Base-by-base conservation (phyloP, 2,888 invertebrate genomes). In the Shargacucullia verbasci region DNA sequence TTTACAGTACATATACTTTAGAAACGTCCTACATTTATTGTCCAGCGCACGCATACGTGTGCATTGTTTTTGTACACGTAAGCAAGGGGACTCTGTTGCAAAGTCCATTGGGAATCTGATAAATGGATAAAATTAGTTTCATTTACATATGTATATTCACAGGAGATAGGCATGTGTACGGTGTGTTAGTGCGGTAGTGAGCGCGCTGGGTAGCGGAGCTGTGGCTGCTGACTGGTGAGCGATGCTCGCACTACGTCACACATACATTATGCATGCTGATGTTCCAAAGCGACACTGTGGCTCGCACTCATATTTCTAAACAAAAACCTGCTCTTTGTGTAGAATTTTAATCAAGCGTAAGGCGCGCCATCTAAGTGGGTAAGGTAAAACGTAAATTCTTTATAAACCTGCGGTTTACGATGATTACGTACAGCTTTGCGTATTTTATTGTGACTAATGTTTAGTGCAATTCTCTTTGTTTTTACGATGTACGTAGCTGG, bases 371-470 rank as follows among this genome's bases (percentile, higher is more conserved):
- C 53, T 46, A 31, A 48, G 48, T 45, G 40, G 48, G 35, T 31
- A 46, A 47, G 33, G 38, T 39, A 20, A 29, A 38, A 47, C 49
- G 37, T 59, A 50, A 35, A 59, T 65, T 47, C 35, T 65, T 65
- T 50, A 65, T 47, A 44, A 65, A 50, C 35, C 37, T 29, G 65
- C 49, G 59, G 54, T 39, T 65, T 59, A 59, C 31, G 49, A 49
- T 65, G 49, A 54, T 59, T 65, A 50, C 54, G 20, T 64, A 6
- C n/a, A 12, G 47, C 58, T 52, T 47, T 27, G 37, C 41, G n/a
- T 35, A 38, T 34, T 41, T 52, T 46, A 34, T 64, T 13, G 31
- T 25, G 27, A 38, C 13, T 15, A 56, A 39, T 50, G 31, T 47
- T 61, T 37, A 37, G 49, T 35, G 15, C 49, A 20, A 48, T 48